These are phyloP conservation scores for Orchestes rusci DNA, from an alignment of 2,888 invertebrate genomes.

Conservation along the genomic window DNA sequence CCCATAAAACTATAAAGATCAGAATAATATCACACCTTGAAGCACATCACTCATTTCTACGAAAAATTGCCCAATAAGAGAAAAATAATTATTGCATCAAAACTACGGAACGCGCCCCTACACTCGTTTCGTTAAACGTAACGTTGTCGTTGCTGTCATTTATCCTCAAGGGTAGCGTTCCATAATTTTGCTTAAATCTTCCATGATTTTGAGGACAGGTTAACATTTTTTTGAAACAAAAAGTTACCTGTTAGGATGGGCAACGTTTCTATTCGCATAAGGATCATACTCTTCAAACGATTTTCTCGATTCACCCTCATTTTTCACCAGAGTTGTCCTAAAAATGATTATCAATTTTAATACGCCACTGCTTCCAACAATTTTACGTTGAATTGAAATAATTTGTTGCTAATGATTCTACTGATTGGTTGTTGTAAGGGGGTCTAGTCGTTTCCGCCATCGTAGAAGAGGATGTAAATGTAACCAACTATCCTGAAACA, in stretches of 20 bases:
- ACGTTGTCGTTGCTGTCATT: too few species aligned
- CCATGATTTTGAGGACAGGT: constrained; percentile 10
- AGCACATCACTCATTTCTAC: too few species aligned
- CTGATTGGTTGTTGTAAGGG: neutral
- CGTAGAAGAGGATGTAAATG: constrained; percentile 1
- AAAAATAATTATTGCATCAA: too few species aligned
- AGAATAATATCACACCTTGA: neutral
- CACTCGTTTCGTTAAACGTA: neutral
- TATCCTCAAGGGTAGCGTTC: too few species aligned
- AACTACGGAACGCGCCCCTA: too few species aligned
- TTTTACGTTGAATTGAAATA: too few species aligned
- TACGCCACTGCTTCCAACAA: too few species aligned
- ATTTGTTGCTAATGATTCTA: too few species aligned
- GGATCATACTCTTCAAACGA: constrained; percentile 25
- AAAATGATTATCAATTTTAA: too few species aligned
- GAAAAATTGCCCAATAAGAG: too few species aligned
- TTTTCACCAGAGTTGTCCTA: constrained; percentile 27
- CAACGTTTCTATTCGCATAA: constrained; percentile 28
- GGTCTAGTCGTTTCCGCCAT: constrained; percentile 1
- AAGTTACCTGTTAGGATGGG: constrained; percentile 33
- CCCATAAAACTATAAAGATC: constrained; percentile 62
- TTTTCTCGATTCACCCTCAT: neutral
- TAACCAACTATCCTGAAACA: constrained; percentile 2
- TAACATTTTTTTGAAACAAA: too few species aligned
- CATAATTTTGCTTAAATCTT: too few species aligned